Conservation (phyloP, 2,797 vertebrate species). For the Rhinogobio ventralis region DNA sequence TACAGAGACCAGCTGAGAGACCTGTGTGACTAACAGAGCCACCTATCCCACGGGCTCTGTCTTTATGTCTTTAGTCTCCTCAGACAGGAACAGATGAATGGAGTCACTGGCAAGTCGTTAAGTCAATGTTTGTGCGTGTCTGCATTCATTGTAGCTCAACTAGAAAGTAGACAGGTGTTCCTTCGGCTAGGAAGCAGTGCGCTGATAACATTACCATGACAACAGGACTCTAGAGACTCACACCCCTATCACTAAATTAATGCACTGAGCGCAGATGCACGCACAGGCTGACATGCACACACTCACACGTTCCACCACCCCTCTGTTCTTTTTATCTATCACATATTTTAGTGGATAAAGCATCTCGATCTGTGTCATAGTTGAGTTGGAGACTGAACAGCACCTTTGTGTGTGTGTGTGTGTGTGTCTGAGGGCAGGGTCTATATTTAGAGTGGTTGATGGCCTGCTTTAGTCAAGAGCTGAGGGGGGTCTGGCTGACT, state of each 20-base stretch:
- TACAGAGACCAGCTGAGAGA: not conserved
- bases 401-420: constrained; percentile 42
- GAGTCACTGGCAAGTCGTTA: constrained; percentile 17
- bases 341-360: constrained; percentile 19
- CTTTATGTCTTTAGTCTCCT: constrained; percentile 12
- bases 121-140: constrained; percentile 25
- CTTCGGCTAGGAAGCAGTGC: constrained; percentile 34
- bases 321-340: constrained; percentile 20
- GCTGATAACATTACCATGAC: constrained; percentile 63
- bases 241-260: constrained; percentile 34
- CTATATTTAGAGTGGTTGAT: constrained; percentile 56
- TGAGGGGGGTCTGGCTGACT: constrained; percentile 49
- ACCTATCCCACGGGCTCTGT: not conserved
- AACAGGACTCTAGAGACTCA: constrained; percentile 47
- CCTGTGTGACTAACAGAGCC: constrained; percentile 6
- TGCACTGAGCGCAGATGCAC: constrained; percentile 22
- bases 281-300: constrained; percentile 19
- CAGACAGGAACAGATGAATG: constrained; percentile 24
- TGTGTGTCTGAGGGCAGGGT: constrained; percentile 35
- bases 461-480: constrained; percentile 36
- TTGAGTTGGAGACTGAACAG: constrained; percentile 33
- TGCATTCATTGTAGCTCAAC: constrained; percentile 25
- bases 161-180: constrained; percentile 53
- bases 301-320: not conserved
- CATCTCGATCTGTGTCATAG: constrained; percentile 19